Evolutionary conservation across 2,797 vertebrate genomes (phyloP), one percentile per base, ranked within the genome.

Genomic region (Lithobates pipiens): DNA sequence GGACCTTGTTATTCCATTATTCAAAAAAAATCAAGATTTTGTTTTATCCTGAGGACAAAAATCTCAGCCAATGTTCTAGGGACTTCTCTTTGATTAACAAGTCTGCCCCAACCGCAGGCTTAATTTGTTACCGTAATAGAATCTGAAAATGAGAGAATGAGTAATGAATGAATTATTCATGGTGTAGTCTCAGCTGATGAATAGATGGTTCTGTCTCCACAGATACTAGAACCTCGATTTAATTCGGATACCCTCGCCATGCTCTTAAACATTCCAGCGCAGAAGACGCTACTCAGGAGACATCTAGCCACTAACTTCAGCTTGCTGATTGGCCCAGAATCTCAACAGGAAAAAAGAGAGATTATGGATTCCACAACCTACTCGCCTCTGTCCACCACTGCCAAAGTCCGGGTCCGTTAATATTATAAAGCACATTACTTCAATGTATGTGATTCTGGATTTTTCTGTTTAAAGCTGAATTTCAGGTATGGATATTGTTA

Each of bases 211-310:
- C 61, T 65, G 39, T 32, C 42, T 69, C 27, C 7, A 61, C 71
- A 99, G 98, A 99, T 99, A 84, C 93, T 99, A 0, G 98, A 99
- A 87, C 96, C 98, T 34, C 97, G 98, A 7, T 99, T 99, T 92
- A 98, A 94, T 0, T 95, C 97, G 2, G 98, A 99, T 86, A 96
- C 98, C 0, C 88, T 99, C 91, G 98, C 98, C 18, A 94, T 99
- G 95, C 96, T 99, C 80, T 93, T 99, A 79, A 99, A 98, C 85
- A 99, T 99, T 91, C 98, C 97, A 18, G 96, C 98, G 27, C 98
- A 99, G 81, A 99, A 99, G 91, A 99, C 98, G 0, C 94, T 99
- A 27, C 96, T 99, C 71, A 95, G 98, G 15, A 96, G 98, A 77
- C 98, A 99, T 90, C 94, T 99, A 2, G 95, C 97, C 80, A 97